Evolutionary conservation across 2,113 vertebrate species (phyloP).

Genomic region (Polypterus bichir): DNA sequence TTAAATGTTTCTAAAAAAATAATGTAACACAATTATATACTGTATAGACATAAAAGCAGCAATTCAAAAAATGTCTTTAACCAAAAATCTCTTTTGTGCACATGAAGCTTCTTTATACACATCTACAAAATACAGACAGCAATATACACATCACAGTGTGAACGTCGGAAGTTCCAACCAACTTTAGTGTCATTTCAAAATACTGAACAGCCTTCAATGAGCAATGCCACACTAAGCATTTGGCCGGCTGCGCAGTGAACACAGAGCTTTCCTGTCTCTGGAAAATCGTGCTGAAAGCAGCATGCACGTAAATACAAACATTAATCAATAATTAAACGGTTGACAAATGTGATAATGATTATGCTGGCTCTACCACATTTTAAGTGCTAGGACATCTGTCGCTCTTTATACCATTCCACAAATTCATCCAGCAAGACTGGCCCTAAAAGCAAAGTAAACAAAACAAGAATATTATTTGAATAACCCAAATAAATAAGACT

Average conservation of each 20-base stretch:
- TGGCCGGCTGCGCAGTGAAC: slow-evolving; percentile 59
- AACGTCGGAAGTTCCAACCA: slow-evolving; percentile 61
- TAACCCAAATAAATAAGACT: no score
- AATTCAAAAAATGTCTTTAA: no score
- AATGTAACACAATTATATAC: no score
- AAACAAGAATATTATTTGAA: no score
- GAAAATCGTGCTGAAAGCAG: slow-evolving; percentile 60
- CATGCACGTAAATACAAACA: slow-evolving; percentile 63
- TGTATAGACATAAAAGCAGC: no score
- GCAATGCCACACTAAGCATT: slow-evolving; percentile 60
- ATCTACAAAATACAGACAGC: slow-evolving; percentile 76
- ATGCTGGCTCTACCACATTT: slow-evolving; percentile 52
- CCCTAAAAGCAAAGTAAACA: slow-evolving; percentile 53
- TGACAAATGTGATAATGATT: slow-evolving; percentile 56
- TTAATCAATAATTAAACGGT: slow-evolving; percentile 60
- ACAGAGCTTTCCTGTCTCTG: slow-evolving; percentile 42
- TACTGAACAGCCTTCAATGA: slow-evolving; percentile 67
- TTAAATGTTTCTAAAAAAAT: no score
- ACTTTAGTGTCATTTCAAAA: slow-evolving; percentile 70
- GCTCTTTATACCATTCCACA: slow-evolving; percentile 99
- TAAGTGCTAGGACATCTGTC: slow-evolving; percentile 83
- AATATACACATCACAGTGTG: slow-evolving; percentile 93
- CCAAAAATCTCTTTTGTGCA: slow-evolving; percentile 49
- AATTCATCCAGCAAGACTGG: slow-evolving; percentile 98
- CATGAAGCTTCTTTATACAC: slow-evolving; percentile 63